Evolutionary conservation across 2,797 vertebrate genomes (phyloP), one percentile per base, ranked within the genome.

Genomic region (Thunnus albacares): DNA sequence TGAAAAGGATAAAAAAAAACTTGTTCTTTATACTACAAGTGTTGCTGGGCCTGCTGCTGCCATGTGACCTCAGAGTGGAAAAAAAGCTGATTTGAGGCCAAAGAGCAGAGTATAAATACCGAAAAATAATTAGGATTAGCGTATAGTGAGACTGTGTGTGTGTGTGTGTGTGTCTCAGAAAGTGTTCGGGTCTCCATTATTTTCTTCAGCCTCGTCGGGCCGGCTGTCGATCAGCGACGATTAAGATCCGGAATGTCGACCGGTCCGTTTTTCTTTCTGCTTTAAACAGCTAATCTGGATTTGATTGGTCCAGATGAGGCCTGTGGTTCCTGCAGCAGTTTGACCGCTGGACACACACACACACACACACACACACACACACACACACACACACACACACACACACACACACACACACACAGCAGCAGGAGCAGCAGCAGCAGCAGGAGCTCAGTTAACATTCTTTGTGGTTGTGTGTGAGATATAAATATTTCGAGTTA

Each of bases 231-330:
- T 89, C 82, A 83, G 68, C 18, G 0, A 68, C 8, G 68, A 85
- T 85, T 79, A 87, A 45, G 51, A 83, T 65, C 10, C 49, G 79
- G 87, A 85, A 87, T 87, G 83, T 71, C 5, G 56, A 68, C 63
- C 6, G 17, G 22, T 35, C 33, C 10, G 28, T 58, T 77, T 83
- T 17, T 60, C 47, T 73, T 30, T 81, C 65, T 67, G 69, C 67
- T 61, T 78, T 73, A 76, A 79, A 81, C 49, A 28, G 61, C 75
- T 79, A 85, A 87, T 85, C 85, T 83, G 85, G 78, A 85, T 83
- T 71, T 83, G 77, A 85, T 81, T 83, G 77, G 82, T 83, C 69
- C 61, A 81, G 80, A 83, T 67, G 71, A 82, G 79, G 64, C 35
- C 9, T 41, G 75, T 14, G 45, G 68, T 9, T 68, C 55, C 73